phyloP scores from a whole-genome alignment of 2,888 invertebrate species.

The Nudaria mundana region DNA sequence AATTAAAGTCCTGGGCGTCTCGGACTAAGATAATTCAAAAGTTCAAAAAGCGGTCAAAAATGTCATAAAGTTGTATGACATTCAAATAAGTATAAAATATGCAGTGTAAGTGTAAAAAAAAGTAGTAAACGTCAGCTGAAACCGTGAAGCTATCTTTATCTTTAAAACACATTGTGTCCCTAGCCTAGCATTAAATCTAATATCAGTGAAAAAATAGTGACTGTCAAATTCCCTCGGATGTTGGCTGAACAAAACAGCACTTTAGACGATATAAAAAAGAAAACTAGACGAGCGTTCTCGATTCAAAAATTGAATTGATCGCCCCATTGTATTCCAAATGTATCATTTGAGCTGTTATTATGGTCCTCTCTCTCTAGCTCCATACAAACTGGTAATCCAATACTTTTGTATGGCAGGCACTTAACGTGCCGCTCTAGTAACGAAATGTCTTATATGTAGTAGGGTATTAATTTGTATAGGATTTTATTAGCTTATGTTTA shows the following conservation, averaged over 20 bases:
- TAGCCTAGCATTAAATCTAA: slow-evolving; percentile 59
- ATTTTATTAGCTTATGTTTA: slow-evolving; percentile 40
- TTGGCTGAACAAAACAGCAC: slow-evolving; percentile 81
- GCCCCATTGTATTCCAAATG: slow-evolving; percentile 81
- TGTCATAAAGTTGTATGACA: no score
- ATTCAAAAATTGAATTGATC: slow-evolving; percentile 82
- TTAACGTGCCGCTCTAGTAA: slow-evolving; percentile 59
- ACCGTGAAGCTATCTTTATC: slow-evolving; percentile 30
- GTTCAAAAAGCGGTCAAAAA: no score
- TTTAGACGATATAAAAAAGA: slow-evolving; percentile 74
- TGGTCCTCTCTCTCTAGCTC: slow-evolving; percentile 74
- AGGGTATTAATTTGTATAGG: slow-evolving; percentile 56
- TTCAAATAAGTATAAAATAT: no score
- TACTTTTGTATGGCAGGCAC: slow-evolving; percentile 81
- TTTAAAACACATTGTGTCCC: slow-evolving; percentile 43
- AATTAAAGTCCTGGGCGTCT: no score
- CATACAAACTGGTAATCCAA: slow-evolving; percentile 78
- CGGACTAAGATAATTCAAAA: no score
- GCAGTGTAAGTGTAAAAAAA: no score
- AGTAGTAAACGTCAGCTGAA: no score
- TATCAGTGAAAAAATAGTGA: slow-evolving; percentile 76
- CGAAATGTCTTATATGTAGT: slow-evolving; percentile 60
- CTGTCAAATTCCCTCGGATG: slow-evolving; percentile 78
- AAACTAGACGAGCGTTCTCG: slow-evolving; percentile 79
- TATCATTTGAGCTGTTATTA: slow-evolving; percentile 82